These are phyloP conservation scores for Cladorhizidae sp. DNA, from an alignment of 37 sponge, comb jelly and placozoan genomes.

Conservation along the genomic window DNA sequence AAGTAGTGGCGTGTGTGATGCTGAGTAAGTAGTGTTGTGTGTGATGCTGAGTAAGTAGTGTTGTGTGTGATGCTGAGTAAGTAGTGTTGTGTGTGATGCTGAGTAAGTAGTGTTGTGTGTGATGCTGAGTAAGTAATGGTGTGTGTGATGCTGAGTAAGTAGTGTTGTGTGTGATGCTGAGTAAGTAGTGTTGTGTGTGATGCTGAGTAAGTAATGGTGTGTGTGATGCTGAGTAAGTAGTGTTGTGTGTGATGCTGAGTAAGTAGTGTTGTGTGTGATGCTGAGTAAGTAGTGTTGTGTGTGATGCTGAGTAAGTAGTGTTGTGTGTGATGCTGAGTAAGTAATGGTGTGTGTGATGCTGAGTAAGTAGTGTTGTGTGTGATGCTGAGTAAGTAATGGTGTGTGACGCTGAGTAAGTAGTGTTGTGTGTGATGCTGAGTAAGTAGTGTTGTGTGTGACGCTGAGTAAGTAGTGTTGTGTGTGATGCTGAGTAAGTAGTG, in stretches of 20 bases:
- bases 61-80: conserved; percentile 48
- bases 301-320: no score
- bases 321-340: conserved; percentile 48
- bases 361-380: conserved; percentile 11
- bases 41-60: no score
- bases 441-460: background rate
- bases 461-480: no score
- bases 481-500: conserved; percentile 35
- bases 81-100: background rate
- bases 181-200: no score
- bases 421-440: conserved; percentile 22
- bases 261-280: no score
- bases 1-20: no score
- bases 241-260: no score
- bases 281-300: conserved; percentile 13
- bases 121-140: conserved; percentile 36
- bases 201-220: conserved; percentile 22
- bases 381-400: no score
- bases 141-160: conserved; percentile 32
- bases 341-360: conserved; percentile 10
- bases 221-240: conserved; percentile 32
- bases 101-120: no score
- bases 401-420: conserved; percentile 41
- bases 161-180: no score
- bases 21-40: conserved; percentile 13